Base-by-base conservation (phyloP, 2,888 invertebrate species). In the Uropetala carovei region DNA sequence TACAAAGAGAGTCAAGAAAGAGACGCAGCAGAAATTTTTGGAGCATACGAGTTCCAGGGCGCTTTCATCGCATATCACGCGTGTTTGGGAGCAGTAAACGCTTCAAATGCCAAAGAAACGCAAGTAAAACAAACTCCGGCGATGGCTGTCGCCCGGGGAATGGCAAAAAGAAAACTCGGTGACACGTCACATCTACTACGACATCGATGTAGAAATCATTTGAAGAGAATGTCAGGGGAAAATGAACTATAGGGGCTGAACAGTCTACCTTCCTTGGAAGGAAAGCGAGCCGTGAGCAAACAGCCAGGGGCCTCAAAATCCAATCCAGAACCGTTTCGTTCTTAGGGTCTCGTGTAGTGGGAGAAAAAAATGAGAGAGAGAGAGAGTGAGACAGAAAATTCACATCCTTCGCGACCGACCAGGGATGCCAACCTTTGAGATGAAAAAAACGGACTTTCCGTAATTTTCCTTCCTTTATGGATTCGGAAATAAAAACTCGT, bases 141-240 rank as follows among this genome's bases (percentile, higher is more conserved):
- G n/a, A n/a, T 27, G 13, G 22, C 27, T 27, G 27, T 75, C 22
- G 27, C 27, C 22, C 22, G 22, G 27, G 27, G 75, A 75, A 22
- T 4, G 27, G 75, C 27, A 75, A 18, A 75, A 27, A 75, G 27
- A 75, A 75, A 75, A 75, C 27, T 75, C 22, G 22, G 22, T 22
- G 27, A 22, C 22, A 75, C 27, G 75, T 75, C 75, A 75, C 75
- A 27, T 27, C 75, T 9, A 75, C 43, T 27, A 75, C 27, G 75
- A 75, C 75, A 75, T 11, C 13, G 27, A 75, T 75, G 27, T 27
- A 75, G 27, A 75, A 75, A 75, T 75, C 75, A 75, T 75, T 75
- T 27, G 75, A 75, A 75, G 10, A 22, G 27, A 75, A 75, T 27
- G 75, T 75, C 75, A 75, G 27, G 27, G 75, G 22, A 75, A 68